phyloP scores from a whole-genome alignment of 2,797 vertebrate genomes.

The Acrocephalus scirpaceus region DNA sequence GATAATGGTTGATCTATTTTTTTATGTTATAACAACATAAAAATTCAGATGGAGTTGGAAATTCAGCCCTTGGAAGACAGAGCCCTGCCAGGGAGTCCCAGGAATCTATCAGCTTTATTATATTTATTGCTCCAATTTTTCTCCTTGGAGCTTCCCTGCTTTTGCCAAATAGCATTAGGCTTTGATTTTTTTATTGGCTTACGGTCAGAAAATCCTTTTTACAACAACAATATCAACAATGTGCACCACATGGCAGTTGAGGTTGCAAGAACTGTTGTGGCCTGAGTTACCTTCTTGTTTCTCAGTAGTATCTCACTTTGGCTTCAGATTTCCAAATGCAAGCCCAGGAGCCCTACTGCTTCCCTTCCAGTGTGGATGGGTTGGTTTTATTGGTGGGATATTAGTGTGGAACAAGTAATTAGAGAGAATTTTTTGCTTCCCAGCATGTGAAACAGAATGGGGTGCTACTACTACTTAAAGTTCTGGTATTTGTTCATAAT shows the following conservation, averaged over 20 bases:
- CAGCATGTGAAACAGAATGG: accelerated
- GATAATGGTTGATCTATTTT: not conserved
- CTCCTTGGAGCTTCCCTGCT: not conserved
- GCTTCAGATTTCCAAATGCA: not conserved
- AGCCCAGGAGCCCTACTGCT: not conserved
- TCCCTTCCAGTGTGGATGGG: not conserved
- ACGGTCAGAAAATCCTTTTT: not conserved
- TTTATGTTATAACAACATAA: not conserved
- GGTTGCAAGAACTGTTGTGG: not conserved
- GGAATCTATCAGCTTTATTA: not conserved
- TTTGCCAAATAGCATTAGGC: not conserved
- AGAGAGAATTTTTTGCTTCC: not conserved
- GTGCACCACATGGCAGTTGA: not conserved
- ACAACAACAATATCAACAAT: not conserved
- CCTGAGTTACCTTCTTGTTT: not conserved
- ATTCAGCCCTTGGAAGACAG: not conserved
- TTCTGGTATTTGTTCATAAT: not conserved
- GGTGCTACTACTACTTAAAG: not conserved
- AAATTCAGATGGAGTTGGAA: not conserved
- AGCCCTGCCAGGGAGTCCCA: not conserved
- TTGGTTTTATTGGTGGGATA: not conserved
- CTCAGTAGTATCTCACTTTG: not conserved
- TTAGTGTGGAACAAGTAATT: not conserved
- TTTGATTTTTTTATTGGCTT: not conserved
- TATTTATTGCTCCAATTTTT: not conserved